Evolutionary conservation across 2,888 invertebrate species (phyloP).

Genomic region (Coenonympha arcania): DNA sequence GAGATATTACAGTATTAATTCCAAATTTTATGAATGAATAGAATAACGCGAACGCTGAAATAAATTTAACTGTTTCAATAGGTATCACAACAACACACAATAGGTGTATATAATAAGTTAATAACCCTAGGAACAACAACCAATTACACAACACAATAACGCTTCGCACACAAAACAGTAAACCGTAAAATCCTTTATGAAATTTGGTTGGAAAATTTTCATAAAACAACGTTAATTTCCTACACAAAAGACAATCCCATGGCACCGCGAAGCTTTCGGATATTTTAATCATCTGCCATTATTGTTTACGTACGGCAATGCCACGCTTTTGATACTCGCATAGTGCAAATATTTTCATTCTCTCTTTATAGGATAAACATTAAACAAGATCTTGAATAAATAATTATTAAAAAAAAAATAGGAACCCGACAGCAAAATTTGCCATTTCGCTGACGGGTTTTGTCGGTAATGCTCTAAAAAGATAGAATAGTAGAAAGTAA

Average conservation of each 20-base stretch:
- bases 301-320: not conserved
- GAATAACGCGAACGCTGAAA: not conserved
- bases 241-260: conserved; percentile 9
- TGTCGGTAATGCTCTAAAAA: no score
- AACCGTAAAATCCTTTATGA: not conserved
- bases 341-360: no score
- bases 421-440: no score
- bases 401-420: no score
- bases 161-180: not conserved
- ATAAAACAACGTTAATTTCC: conserved; percentile 10
- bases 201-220: conserved; percentile 6
- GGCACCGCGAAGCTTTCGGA: conserved; percentile 4
- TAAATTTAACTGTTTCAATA: not conserved
- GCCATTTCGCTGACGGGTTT: no score
- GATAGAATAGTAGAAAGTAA: no score
- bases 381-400: no score
- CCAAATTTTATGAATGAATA: not conserved
- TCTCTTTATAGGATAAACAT: no score
- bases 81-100: no score
- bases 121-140: not conserved
- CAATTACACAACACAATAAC: not conserved
- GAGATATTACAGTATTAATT: not conserved
- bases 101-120: not conserved
- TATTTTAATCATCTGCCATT: conserved; percentile 14
- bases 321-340: no score